phyloP scores from a whole-genome alignment of 2,888 invertebrate species.

The Andrena haemorrhoa region DNA sequence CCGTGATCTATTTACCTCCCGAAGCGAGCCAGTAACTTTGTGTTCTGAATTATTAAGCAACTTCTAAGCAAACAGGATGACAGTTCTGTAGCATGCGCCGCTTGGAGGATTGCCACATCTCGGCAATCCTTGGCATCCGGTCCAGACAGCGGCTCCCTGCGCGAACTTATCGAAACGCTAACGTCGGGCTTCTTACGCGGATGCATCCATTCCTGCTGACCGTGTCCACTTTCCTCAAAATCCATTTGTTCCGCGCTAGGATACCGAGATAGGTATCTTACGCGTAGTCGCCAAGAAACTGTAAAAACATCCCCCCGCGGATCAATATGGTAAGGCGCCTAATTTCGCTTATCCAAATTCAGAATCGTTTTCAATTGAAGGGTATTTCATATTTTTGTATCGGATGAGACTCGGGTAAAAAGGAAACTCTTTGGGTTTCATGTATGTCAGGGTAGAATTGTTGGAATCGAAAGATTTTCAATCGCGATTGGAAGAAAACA shows the following conservation, averaged over 20 bases:
- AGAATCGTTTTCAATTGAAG: too few species aligned
- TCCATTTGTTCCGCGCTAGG: not conserved
- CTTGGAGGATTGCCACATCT: constrained; percentile 63
- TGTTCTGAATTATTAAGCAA: constrained; percentile 60
- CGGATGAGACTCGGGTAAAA: too few species aligned
- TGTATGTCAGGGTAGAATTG: too few species aligned
- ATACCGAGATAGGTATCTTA: not conserved
- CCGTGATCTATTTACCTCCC: constrained; percentile 39
- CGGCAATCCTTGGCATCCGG: constrained; percentile 51
- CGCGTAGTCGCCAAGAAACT: too few species aligned
- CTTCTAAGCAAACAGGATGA: constrained; percentile 55
- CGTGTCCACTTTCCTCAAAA: constrained; percentile 28
- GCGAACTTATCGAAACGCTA: constrained; percentile 27
- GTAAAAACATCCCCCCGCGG: too few species aligned
- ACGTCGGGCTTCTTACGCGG: constrained; percentile 37
- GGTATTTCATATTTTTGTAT: too few species aligned
- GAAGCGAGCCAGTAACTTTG: constrained; percentile 31
- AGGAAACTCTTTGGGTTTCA: too few species aligned
- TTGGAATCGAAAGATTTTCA: too few species aligned
- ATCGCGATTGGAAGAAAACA: too few species aligned
- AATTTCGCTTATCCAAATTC: too few species aligned
- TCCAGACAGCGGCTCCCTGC: constrained; percentile 39
- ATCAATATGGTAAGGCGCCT: too few species aligned
- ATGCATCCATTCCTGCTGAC: constrained; percentile 40
- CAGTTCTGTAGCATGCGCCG: constrained; percentile 43